Base-by-base conservation (phyloP, 2,888 invertebrate species). In the Itoplectis maculator region DNA sequence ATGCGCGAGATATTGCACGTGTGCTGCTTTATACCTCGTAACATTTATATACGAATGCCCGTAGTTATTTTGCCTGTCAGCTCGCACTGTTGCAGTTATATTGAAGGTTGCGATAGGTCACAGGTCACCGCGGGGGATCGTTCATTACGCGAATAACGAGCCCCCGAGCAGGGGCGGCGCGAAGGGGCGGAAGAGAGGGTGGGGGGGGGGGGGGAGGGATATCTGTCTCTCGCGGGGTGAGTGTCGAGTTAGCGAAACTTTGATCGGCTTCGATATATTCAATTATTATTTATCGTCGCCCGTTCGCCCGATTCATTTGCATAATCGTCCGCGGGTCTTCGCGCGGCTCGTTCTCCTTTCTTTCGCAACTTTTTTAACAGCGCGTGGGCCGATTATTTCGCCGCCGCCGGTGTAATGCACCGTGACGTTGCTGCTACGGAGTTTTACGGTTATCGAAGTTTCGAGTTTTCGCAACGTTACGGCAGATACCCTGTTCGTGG, bases 91-190 rank as follows among this genome's bases (percentile, higher is more conserved):
- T 77, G 77, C 69, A 51, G 61, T 63, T 73, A 51, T 73, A 68
- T 73, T 13, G 40, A 73, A 68, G 49, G 23, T 49, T 37, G 49
- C 18, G 59, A 79, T 73, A 79, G 79, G 79, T 79, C 73, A 79
- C 68, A 18, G 79, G 74, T 74, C 74, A 74, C 68, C 6, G 51
- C 35, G 56, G 51, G 42, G 68, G 73, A 68, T 68, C 79, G 68
- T 79, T 79, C 68, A 79, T 74, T 79, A 74, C 61, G 68, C 23
- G 59, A 68, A 79, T 69, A 79, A 74, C 51, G 68, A 79, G 40
- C 20, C 54, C 9, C 54, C 29, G 35, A 63, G 63, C 42, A 23
- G 4, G 13, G 18, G 15, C 13, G 20, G n/a, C 20, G 18, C 20
- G 9, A 15, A 11, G 42, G 5, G 20, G 11, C 13, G 49, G 15